Conservation (phyloP, 2,797 vertebrate species). For the Pangasius krempfi region DNA sequence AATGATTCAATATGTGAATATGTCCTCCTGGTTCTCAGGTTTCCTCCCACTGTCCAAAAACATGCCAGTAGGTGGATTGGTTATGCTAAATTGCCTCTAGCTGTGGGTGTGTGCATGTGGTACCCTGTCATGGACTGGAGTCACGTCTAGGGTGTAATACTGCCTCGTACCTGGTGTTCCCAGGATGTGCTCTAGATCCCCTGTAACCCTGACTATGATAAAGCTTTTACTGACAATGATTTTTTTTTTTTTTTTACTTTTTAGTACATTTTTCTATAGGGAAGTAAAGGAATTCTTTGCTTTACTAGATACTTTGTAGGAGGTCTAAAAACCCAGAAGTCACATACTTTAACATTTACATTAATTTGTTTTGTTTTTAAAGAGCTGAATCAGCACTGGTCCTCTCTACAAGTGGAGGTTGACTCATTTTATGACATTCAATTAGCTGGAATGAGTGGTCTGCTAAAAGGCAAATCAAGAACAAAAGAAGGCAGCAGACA, state of each 20-base stretch:
- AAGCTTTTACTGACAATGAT: background rate
- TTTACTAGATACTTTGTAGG: background rate
- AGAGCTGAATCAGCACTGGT: constrained; percentile 7
- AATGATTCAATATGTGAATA: background rate
- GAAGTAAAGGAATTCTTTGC: background rate
- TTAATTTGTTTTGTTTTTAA: constrained; percentile 9
- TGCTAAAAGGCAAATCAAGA: constrained; percentile 27
- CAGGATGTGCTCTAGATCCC: background rate
- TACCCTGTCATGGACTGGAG: background rate
- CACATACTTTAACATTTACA: background rate
- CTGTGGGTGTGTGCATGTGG: background rate
- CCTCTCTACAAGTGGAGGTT: background rate
- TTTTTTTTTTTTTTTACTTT: background rate
- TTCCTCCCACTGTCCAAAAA: background rate
- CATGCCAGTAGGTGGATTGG: background rate
- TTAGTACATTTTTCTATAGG: background rate
- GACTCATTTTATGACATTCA: constrained; percentile 47
- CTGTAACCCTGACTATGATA: background rate
- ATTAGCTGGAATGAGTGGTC: constrained; percentile 30
- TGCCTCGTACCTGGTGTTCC: background rate
- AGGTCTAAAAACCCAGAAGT: too few species aligned
- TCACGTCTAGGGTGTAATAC: background rate
- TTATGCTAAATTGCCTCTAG: background rate
- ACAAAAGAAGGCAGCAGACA: constrained; percentile 36
- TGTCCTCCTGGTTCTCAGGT: background rate